These are phyloP conservation scores for Cecidostiba fungosa DNA, from an alignment of 2,888 invertebrate species.

Conservation along the genomic window DNA sequence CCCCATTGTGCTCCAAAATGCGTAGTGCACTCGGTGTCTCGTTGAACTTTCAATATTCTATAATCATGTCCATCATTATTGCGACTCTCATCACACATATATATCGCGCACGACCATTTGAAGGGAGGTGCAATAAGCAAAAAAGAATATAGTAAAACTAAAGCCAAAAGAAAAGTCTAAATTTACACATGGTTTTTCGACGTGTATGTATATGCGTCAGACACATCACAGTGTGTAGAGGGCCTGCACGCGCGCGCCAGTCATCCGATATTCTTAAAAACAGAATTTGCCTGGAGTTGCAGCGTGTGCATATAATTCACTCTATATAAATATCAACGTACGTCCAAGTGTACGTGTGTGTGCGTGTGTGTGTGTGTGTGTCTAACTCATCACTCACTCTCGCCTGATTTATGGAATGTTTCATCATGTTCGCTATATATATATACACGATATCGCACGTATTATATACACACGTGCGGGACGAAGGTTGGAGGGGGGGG, in stretches of 20 bases:
- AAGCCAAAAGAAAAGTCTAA: slow-evolving; percentile 31
- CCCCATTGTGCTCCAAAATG: slow-evolving; percentile 46
- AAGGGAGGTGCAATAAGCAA: slow-evolving; percentile 50
- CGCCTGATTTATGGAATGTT: slow-evolving; percentile 54
- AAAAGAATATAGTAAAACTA: background rate
- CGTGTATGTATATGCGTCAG: background rate
- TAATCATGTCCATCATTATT: background rate
- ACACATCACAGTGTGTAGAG: background rate
- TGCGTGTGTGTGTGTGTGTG: background rate
- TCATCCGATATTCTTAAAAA: slow-evolving; percentile 40
- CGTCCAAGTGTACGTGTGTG: background rate
- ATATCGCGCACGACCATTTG: slow-evolving; percentile 31
- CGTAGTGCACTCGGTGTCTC: slow-evolving; percentile 75
- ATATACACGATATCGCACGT: background rate
- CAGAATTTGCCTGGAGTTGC: slow-evolving; percentile 19
- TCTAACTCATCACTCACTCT: slow-evolving; percentile 55
- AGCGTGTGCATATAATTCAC: slow-evolving; percentile 26
- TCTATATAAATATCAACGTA: slow-evolving; percentile 33
- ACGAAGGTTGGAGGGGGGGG: background rate
- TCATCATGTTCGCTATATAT: slow-evolving; percentile 35
- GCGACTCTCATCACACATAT: background rate
- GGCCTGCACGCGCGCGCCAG: background rate
- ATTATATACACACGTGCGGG: background rate
- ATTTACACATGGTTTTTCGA: slow-evolving; percentile 34
- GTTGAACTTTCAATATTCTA: slow-evolving; percentile 17